phyloP scores from a whole-genome alignment of 2,797 vertebrate species.

The Sphenopsis melanotis region DNA sequence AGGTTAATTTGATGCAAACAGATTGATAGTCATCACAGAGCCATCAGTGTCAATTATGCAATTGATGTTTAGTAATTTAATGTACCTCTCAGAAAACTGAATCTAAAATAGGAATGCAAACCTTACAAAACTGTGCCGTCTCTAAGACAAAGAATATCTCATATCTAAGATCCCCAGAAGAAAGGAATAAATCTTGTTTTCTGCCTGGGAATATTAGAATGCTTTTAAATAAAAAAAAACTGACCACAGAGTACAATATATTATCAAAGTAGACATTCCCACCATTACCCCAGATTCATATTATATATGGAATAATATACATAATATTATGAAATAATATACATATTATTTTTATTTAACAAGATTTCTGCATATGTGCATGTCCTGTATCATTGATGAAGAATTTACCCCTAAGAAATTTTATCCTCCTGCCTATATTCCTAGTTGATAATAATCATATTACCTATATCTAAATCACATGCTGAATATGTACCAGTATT shows the following conservation, averaged over 20 bases:
- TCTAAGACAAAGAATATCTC: neutral
- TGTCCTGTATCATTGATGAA: neutral
- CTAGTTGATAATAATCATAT: neutral
- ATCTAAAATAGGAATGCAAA: neutral
- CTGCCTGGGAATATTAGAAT: neutral
- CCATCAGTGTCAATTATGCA: neutral
- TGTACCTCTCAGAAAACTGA: neutral
- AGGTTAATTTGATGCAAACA: neutral
- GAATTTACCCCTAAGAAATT: neutral
- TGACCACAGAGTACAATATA: neutral
- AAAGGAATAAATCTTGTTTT: neutral
- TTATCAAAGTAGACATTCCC: neutral
- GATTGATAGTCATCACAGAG: neutral
- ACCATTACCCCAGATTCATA: neutral
- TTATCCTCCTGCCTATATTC: neutral
- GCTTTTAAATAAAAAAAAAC: neutral
- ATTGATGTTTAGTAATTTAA: neutral
- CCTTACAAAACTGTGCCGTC: neutral
- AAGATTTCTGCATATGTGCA: neutral
- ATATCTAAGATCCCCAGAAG: neutral
- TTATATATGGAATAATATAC: neutral
- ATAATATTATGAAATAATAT: neutral
- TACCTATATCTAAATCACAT: neutral
- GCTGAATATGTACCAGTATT: neutral
- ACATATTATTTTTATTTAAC: neutral